Base-by-base conservation (phyloP, 2,888 invertebrate genomes). In the Esperia sulphurella region DNA sequence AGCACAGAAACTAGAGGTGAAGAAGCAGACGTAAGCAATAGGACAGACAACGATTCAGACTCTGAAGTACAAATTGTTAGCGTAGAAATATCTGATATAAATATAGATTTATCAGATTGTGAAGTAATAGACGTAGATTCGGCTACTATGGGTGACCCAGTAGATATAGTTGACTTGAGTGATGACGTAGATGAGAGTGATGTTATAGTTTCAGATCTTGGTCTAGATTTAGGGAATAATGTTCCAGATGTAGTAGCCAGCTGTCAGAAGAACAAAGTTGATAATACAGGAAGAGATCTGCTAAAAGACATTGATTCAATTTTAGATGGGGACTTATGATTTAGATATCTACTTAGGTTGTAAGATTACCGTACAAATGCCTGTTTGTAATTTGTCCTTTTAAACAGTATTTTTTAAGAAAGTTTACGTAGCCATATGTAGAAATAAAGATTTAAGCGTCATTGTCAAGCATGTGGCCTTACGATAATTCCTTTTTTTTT, bases 241-340 rank as follows among this genome's bases (percentile, higher is more conserved):
- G 81, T 87, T n/a, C 87, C 87, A 0, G 88, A 89, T 47, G 81
- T 87, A 0, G 87, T 87, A 0, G 88, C 85, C 1, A 88, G 88
- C 50, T 87, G 88, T 68, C 80, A 74, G 7, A 79, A 73, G 53
- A 21, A 21, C 21, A 73, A 60, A 58, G 45, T 51, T 0, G 76
- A 76, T 14, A 66, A 40, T 41, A 46, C 61, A 2, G 76, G 71
- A 5, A 75, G 60, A 45, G 72, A 61, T 55, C 50, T 83, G 43
- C 53, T 84, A 7, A 70, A 64, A 50, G 78, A 79, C 29, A 80
- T 83, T 12, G 79, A 85, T 50, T 65, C 68, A 10, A 55, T 84
- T 45, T 61, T 87, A 31, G 49, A 48, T 10, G 49, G 81, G 9
- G 78, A 79, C 0, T 82, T 79, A 81, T 83, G 80, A 83, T 79